Percentiles rank a stretch among this genome's conserved stretches.
These are phyloP conservation scores for Lepidochrysops patricia DNA, from an alignment of 2,888 invertebrate species.

Conservation along the genomic window DNA sequence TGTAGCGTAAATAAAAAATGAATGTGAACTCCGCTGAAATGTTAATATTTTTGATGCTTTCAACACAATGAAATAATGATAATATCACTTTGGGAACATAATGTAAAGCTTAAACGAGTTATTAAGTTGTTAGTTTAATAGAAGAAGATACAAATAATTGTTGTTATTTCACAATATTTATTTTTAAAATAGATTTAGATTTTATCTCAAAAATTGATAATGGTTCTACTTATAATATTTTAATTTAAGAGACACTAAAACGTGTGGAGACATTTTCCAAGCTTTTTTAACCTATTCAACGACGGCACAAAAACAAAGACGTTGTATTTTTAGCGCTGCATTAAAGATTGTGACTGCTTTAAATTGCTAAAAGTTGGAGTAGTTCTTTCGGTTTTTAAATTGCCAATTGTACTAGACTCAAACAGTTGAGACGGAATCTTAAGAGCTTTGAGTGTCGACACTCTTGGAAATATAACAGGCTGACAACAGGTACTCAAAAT, in stretches of 20 bases:
- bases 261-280: not conserved
- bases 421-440: not conserved
- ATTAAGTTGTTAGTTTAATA: too few relatives aligned
- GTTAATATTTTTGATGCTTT: not conserved
- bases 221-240: too few relatives aligned
- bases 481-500: too few relatives aligned
- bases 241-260: not conserved
- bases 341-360: not conserved
- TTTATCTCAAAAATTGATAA: too few relatives aligned
- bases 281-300: not conserved
- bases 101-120: too few relatives aligned
- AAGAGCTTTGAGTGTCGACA: not conserved
- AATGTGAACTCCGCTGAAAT: not conserved
- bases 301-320: not conserved
- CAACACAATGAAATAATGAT: not conserved
- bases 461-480: not conserved
- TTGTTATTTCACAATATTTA: too few relatives aligned
- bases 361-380: constrained; percentile 7
- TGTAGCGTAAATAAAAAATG: not conserved
- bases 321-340: constrained; percentile 1
- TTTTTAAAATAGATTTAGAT: too few relatives aligned
- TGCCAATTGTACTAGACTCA: not conserved
- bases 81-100: not conserved
- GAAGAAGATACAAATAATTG: too few relatives aligned
- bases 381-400: constrained; percentile 5